phyloP scores from a whole-genome alignment of 37 sponge, comb jelly and placozoan genomes.

The Halichondria panicea region DNA sequence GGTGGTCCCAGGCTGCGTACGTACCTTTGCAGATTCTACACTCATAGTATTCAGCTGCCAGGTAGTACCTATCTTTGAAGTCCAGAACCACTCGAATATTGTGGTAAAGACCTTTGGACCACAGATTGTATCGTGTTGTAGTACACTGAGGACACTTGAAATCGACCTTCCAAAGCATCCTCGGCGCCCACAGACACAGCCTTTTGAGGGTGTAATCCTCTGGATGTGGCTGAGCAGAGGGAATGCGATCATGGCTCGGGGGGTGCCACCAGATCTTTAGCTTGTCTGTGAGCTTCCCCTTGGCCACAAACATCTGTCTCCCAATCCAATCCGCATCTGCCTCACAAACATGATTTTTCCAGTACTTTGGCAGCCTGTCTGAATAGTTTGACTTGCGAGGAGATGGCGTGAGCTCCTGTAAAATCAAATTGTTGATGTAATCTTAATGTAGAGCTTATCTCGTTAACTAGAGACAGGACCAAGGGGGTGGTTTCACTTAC shows the following conservation, averaged over 20 bases:
- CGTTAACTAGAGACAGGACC: no score
- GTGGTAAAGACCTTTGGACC: slow-evolving; percentile 31
- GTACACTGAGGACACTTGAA: slow-evolving; percentile 29
- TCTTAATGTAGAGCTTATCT: no score
- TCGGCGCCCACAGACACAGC: slow-evolving; percentile 8
- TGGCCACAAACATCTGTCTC: neutral
- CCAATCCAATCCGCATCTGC: neutral
- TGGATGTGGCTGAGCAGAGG: neutral
- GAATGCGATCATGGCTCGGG: neutral
- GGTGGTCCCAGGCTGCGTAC: slow-evolving; percentile 23
- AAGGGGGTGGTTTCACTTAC: no score
- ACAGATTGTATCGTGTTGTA: neutral
- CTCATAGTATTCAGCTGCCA: slow-evolving; percentile 24
- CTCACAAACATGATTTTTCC: neutral
- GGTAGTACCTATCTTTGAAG: slow-evolving; percentile 30
- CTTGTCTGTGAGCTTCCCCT: neutral
- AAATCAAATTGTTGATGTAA: neutral
- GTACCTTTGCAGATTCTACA: slow-evolving; percentile 10
- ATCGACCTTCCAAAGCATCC: slow-evolving; percentile 32
- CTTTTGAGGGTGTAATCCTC: neutral
- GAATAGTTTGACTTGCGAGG: no score
- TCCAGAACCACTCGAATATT: slow-evolving; percentile 4
- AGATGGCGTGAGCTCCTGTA: neutral
- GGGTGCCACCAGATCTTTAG: slow-evolving; percentile 4
- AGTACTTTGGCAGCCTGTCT: neutral